Evolutionary conservation across 2,113 vertebrate genomes (phyloP), one percentile per base, ranked within the genome.

Genomic region (Dipodomys ordii): DNA sequence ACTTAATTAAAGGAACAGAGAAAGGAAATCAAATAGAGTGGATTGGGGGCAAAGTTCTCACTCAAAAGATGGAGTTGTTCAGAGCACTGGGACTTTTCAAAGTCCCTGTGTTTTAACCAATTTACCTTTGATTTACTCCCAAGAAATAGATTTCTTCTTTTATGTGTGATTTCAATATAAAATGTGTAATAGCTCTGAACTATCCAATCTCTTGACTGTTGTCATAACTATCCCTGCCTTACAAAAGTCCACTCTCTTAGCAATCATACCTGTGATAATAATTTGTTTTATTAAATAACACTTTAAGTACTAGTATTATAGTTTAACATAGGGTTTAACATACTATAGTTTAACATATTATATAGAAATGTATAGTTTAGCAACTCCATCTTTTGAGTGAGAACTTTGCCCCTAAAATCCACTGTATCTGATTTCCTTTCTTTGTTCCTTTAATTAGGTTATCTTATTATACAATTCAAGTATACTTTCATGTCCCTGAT

Each of bases 21-120:
- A 79, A 74, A 79, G 22, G 44, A 10, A 78, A 78, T 44, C 5
- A 0, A 73, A 1, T 79, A 80, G 9, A 25, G 1, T 53, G 1
- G 2, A n/a, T 18, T 35, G 25, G 32, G 53, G 30, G 16, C 9
- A 86, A 84, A 91, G 10, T 2, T 83, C 30, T 94, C 22, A 78
- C 10, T 88, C 16, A 71, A 79, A 83, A 15, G 20, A 87, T 71
- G 12, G 46, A 78, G 72, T 11, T 82, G 7, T 39, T 86, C 16
- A 64, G 67, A 9, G 39, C 8, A 92, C 18, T 83, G 20, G 57
- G 44, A 57, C 0, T 71, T 92, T 89, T 92, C 80, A 94, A 85
- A 83, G 6, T 79, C 19, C 9, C 7, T 30, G 32, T 80, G 13
- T 3, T 83, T 71, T 73, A 74, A 72, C 30, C 6, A 71, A 67